Evolutionary conservation across 2,113 vertebrate genomes (phyloP).

Genomic region (Panurus biarmicus): DNA sequence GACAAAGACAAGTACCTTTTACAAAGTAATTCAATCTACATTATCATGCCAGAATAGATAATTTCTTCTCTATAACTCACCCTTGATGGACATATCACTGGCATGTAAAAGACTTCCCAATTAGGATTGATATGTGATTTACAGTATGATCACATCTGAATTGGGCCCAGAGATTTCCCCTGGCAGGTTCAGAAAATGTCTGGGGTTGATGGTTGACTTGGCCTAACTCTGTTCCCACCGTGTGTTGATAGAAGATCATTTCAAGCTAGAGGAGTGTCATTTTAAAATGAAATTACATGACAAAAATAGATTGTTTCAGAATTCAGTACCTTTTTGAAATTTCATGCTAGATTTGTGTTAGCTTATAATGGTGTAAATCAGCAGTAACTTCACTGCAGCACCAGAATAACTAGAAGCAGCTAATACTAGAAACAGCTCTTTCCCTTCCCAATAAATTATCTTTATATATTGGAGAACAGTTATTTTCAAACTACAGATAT

Average conservation of each 20-base stretch:
- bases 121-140: not conserved
- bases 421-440: not conserved
- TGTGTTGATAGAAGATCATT: not conserved
- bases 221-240: not conserved
- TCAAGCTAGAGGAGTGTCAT: not conserved
- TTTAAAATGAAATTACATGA: constrained; percentile 24
- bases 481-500: constrained; percentile 25
- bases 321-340: constrained; percentile 12
- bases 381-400: not conserved
- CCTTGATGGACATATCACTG: not conserved
- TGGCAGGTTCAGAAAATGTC: not conserved
- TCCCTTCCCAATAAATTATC: constrained; percentile 33
- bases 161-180: not conserved
- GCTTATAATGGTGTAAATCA: not conserved
- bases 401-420: not conserved
- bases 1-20: not conserved
- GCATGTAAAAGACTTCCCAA: not conserved
- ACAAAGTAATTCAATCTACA: not conserved
- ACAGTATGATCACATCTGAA: not conserved
- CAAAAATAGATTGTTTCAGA: not conserved
- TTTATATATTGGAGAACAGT: constrained; percentile 17
- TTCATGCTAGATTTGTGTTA: not conserved
- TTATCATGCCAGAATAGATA: not conserved
- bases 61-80: not conserved
- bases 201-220: not conserved